Base-by-base conservation (phyloP, 1,140 invertebrate genomes). In the Zaprionus capensis region DNA sequence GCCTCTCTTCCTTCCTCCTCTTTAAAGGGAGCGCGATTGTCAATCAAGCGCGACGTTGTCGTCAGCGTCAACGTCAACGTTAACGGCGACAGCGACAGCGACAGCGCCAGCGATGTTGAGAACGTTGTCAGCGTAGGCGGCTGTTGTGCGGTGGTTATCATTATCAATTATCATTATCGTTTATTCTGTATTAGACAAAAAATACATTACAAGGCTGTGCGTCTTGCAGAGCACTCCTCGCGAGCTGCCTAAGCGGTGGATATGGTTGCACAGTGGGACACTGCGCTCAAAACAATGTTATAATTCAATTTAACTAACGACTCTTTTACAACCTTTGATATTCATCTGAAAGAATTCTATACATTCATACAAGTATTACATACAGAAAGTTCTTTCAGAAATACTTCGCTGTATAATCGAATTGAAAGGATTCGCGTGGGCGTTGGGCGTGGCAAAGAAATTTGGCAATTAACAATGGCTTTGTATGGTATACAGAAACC, bases 41-140 rank as follows among this genome's bases (percentile, higher is more conserved):
- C 62, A 76, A 76, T 76, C 68, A 76, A 65, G 73, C 68, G 73
- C 36, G 12, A 71, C 68, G 72, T 49, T 53, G 20, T 24, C 69
- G 44, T 41, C 53, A 63, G 58, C 59, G 20, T 24, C 53, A 46
- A 31, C 53, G 44, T 53, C 36, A 36, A 57, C 49, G 59, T 34
- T 51, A 12, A 22, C 68, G 15, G 1, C 20, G 44, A 26, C 20
- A 12, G 26, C 24, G 59, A 38, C 51, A 20, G 14, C 26, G 38
- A 17, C 26, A 20, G 34, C 59, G 24, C 14, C 22, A 24, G 22
- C 17, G 38, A 22, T n/a, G 24, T 46, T 49, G 22, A 51, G 34
- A 61, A 61, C 15, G n/a, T 5, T 41, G 58, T 22, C 46, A 26
- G 31, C 28, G 57, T 36, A 26, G 51, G 9, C 28, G 70, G 55